These are phyloP conservation scores for Linhomoeus sp. DNA, from an alignment of 2,888 invertebrate species.

Conservation along the genomic window DNA sequence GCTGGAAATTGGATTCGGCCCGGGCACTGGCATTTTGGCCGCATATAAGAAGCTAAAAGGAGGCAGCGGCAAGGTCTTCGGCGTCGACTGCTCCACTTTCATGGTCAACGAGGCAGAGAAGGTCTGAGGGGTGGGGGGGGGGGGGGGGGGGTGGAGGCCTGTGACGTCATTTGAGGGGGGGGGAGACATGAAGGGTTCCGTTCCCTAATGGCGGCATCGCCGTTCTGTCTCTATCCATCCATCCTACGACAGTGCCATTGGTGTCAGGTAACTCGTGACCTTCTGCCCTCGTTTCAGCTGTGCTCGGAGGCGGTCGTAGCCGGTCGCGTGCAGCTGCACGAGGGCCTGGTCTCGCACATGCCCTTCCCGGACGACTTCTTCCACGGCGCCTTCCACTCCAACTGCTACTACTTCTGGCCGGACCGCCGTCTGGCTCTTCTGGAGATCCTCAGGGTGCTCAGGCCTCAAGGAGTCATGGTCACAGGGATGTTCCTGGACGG, in stretches of 20 bases:
- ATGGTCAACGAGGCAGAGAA: constrained; percentile 14
- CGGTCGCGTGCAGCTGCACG: constrained; percentile 13
- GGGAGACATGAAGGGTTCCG: too few species aligned
- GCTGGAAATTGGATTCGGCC: constrained; percentile 22
- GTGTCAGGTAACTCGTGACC: too few species aligned
- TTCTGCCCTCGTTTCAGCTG: too few species aligned
- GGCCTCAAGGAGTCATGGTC: constrained; percentile 17
- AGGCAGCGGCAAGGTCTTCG: constrained; percentile 18
- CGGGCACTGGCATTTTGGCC: constrained; percentile 15
- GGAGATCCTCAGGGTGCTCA: constrained; percentile 23
- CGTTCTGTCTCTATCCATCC: too few species aligned
- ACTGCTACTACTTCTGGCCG: constrained; percentile 26
- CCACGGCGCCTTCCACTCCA: constrained; percentile 21
- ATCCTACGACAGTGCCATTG: too few species aligned
- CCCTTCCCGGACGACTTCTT: constrained; percentile 17
- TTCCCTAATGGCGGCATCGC: too few species aligned
- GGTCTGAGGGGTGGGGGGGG: not conserved
- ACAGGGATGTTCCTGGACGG: constrained; percentile 11
- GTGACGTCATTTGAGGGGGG: too few species aligned
- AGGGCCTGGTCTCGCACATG: constrained; percentile 12
- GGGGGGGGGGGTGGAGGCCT: too few species aligned
- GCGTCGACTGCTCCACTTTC: constrained; percentile 18
- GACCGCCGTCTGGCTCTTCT: constrained; percentile 10
- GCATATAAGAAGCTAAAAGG: constrained; percentile 14
- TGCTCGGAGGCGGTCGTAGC: constrained; percentile 10